Base-by-base conservation (phyloP, 2,888 invertebrate genomes). In the Thecocarcelia acutangulata region DNA sequence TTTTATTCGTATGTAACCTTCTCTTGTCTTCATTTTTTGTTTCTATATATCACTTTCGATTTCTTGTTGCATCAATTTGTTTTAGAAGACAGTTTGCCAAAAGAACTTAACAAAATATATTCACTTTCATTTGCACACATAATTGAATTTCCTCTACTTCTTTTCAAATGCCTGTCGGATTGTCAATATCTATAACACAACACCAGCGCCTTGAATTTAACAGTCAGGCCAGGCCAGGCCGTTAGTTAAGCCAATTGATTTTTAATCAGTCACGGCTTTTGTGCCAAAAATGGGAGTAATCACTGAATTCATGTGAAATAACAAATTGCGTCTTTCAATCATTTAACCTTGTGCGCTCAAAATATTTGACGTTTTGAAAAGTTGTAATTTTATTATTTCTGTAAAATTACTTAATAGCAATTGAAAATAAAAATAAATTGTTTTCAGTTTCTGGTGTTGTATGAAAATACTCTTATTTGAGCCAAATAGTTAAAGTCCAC, bases 321-420 rank as follows among this genome's bases (percentile, higher is more conserved):
- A 44, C 12, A 63, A 75, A 70, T 59, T 74, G 64, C 69, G 46
- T 69, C 70, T 76, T 74, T 73, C 42, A 82, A 77, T 17, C 64
- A 64, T 68, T 72, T 75, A 82, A 78, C 82, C 82, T 82, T 82
- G 82, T 70, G 46, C 78, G 59, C 78, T 48, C 46, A 46, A 15
- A 58, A 46, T 37, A 15, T 73, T 69, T 46, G 61, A 76, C 52
- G 40, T 44, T 78, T 58, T 59, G 4, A 66, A 72, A 46, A 52
- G 37, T 61, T 46, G 44, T 69, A 46, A 17, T 40, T 40, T 69
- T 24, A 17, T 69, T 24, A 17, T 68, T 76, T 15, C 19, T 50
- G 17, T 64, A 66, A 48, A 48, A 66, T 12, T 58, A n/a, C n/a
- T 13, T 46, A 54, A 6, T 40, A 28, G 5, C 12, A 21, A 11